phyloP scores from a whole-genome alignment of 2,797 vertebrate genomes.

The Valencia hispanica region DNA sequence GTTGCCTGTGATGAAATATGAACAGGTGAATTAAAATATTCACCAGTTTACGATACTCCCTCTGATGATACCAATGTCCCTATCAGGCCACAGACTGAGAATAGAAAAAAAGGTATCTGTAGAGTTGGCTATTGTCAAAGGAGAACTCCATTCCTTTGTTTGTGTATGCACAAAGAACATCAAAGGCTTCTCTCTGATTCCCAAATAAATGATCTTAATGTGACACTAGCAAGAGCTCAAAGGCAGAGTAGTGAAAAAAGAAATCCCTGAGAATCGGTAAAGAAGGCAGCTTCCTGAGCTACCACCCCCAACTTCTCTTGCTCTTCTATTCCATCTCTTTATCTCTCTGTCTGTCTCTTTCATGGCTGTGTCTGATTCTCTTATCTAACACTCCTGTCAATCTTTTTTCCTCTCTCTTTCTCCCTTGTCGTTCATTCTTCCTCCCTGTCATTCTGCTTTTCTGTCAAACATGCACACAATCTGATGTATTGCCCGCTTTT shows the following conservation, averaged over 20 bases:
- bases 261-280: conserved; percentile 64
- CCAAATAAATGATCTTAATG: conserved; percentile 79
- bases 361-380: conserved; percentile 41
- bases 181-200: conserved; percentile 76
- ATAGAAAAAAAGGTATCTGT: conserved; percentile 68
- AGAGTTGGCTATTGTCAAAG: conserved; percentile 76
- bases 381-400: conserved; percentile 43
- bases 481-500: background rate
- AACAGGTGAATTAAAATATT: conserved; percentile 77
- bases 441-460: conserved; percentile 39
- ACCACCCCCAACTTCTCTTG: conserved; percentile 47
- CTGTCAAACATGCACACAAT: conserved; percentile 9
- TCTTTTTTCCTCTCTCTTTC: conserved; percentile 20
- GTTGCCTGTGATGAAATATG: conserved; percentile 67
- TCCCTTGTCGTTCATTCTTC: conserved; percentile 43
- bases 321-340: conserved; percentile 35
- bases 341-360: conserved; percentile 56
- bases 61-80: conserved; percentile 72
- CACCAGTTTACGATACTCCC: conserved; percentile 54
- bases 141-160: conserved; percentile 70
- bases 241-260: conserved; percentile 64
- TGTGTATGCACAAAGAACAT: conserved; percentile 81
- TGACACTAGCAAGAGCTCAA: conserved; percentile 74
- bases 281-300: conserved; percentile 63
- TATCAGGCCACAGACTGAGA: conserved; percentile 61